Base-by-base conservation (phyloP, 2,797 vertebrate species). In the Gila robusta region DNA sequence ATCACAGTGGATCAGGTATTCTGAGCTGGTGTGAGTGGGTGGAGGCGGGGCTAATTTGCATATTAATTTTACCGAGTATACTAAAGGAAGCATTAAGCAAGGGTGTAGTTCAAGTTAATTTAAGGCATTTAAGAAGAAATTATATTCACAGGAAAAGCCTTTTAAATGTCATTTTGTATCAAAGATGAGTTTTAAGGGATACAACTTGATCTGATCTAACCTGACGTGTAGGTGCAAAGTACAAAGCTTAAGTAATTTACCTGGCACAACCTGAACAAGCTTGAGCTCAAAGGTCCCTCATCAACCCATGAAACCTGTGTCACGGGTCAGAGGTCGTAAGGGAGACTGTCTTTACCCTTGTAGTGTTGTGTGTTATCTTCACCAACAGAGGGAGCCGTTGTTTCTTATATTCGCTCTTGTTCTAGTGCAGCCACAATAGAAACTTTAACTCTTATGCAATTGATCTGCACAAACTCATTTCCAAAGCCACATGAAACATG, bases 361-460 rank as follows among this genome's bases (percentile, higher is more conserved):
- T 28, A 49, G 32, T n/a, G 67, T 41, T n/a, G 11, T 35, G 35
- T 66, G 9, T 67, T 5, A 3, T 47, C 47, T 17, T 80, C 39
- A 80, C 83, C 89, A 85, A 56, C 77, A 88, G 89, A 44, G 82
- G 74, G 85, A 37, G 81, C 82, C 9, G 41, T 37, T 41, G 67
- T 32, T 83, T 47, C 26, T 82, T 67, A 21, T 52, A 32, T 35
- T 16, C 11, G 12, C 39, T 82, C 21, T 3, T 81, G 35, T 71
- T 56, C n/a, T 39, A 67, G 6, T 4, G 4, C 47, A 39, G 52
- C 49, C 81, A 62, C 28, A 7, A 7, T 41, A 10, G 37, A 73
- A 44, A 62, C 39, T 37, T 49, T n/a, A 14, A 35, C 26, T 28
- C 37, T 11, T 6, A 44, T n/a, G 52, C 69, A 47, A n/a, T 47